phyloP scores from a whole-genome alignment of 2,888 invertebrate genomes.

The Fabriciana adippe region DNA sequence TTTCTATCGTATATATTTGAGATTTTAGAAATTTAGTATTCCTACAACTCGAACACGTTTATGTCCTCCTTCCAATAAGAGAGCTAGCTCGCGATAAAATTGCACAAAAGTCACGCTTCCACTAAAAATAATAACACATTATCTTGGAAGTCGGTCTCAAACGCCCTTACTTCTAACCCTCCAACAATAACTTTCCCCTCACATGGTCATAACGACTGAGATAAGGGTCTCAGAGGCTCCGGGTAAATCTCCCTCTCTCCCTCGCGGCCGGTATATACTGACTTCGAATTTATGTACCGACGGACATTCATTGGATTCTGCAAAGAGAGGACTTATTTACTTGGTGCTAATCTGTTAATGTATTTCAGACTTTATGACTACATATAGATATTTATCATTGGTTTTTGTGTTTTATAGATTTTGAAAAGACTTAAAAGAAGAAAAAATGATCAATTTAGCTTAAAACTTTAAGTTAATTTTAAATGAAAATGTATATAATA shows the following conservation, averaged over 20 bases:
- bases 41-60: not conserved
- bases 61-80: not conserved
- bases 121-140: slow-evolving; percentile 77
- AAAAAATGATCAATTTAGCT: too few species aligned
- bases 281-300: slow-evolving; percentile 55
- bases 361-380: not conserved
- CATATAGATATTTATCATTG: not conserved
- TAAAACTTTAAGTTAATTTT: too few species aligned
- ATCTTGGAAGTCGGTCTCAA: slow-evolving; percentile 69
- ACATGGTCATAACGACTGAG: slow-evolving; percentile 82
- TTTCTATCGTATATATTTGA: too few species aligned
- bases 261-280: slow-evolving; percentile 54
- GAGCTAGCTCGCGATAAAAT: slow-evolving; percentile 9
- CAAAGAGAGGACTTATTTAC: slow-evolving; percentile 24
- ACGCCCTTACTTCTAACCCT: slow-evolving; percentile 50
- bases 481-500: too few species aligned
- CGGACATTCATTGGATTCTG: slow-evolving; percentile 56
- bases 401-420: not conserved
- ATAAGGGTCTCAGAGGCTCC: slow-evolving; percentile 79
- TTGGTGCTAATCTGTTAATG: slow-evolving; percentile 3
- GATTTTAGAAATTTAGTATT: slow-evolving; percentile 2
- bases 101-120: slow-evolving; percentile 36
- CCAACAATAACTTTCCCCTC: slow-evolving; percentile 75
- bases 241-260: slow-evolving; percentile 75
- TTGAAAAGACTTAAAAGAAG: not conserved